phyloP scores from a whole-genome alignment of 2,797 vertebrate species.

The Dryobates pubescens region DNA sequence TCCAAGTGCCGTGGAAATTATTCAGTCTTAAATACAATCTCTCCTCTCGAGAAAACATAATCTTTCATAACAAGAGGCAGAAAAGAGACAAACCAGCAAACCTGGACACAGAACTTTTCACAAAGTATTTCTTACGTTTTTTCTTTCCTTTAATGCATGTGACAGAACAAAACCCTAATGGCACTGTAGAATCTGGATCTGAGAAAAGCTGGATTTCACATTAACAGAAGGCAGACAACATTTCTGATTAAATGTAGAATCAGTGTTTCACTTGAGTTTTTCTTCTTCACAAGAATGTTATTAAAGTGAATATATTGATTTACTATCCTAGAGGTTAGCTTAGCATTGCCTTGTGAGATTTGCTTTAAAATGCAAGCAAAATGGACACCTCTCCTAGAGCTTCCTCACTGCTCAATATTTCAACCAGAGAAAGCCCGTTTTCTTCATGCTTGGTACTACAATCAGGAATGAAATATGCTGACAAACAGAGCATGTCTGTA shows the following conservation, averaged over 20 bases:
- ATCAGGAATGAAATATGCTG: slow-evolving; percentile 22
- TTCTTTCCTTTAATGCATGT: background rate
- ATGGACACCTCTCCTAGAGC: background rate
- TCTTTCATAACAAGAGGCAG: background rate
- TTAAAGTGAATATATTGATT: background rate
- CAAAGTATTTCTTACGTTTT: background rate
- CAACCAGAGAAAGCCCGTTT: slow-evolving; percentile 7
- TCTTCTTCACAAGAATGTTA: background rate
- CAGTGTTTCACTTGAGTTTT: background rate
- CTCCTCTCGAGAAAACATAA: background rate
- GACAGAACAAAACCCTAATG: background rate
- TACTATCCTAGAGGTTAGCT: background rate
- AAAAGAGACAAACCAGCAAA: background rate
- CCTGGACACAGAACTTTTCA: background rate
- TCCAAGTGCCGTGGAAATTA: no score
- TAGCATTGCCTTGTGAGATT: background rate
- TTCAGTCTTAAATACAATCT: background rate
- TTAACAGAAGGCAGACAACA: background rate
- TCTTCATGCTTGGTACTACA: background rate
- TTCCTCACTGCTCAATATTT: background rate
- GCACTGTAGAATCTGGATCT: background rate
- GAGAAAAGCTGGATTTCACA: background rate
- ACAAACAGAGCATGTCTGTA: background rate
- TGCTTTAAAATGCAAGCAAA: background rate
- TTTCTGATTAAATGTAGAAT: background rate